Evolutionary conservation across 2,888 invertebrate species (phyloP), one percentile per base, ranked within the genome.

Genomic region (Nineta flava): DNA sequence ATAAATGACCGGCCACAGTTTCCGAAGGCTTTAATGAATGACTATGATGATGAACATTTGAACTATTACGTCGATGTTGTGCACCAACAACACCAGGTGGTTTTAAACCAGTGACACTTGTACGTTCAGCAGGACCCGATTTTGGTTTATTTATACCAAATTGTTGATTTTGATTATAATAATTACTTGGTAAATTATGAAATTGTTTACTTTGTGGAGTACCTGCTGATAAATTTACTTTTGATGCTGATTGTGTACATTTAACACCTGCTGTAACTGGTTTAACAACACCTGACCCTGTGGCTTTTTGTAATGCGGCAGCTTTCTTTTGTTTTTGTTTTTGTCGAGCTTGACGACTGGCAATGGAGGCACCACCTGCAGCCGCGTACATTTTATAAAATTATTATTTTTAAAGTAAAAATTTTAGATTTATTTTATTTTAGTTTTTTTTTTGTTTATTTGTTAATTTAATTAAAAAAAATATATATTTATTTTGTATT

Each of bases 321-420:
- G 70, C 59, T 64, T 69, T 66, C 71, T 75, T 60, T 56, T 68
- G 67, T 47, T 71, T 68, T 61, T 74, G 73, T 48, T 72, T 69
- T 62, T 75, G 73, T 53, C 77, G 71, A 57, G 83, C 83, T 71
- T 83, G 83, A 63, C 87, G 80, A 71, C 83, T 85, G 66, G 87
- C 87, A 70, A 87, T 75, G 64, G 85, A 85, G 63, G 87, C 86
- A 68, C 87, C 87, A 66, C 87, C 87, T 65, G 87, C 87, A 65
- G 87, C 87, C 65, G 87, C 87, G 76, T 87, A 88, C 87, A 88
- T 88, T 55, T 56, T 60, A 55, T 52, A 48, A 44, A 45, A 44
- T 44, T 17, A 16, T 44, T 44, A 16, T 26, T 21, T 44, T 26
- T 44, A 21, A 17, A 16, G 44, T 19, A 16, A 44, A 17, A 21